Percentiles rank a stretch among this genome's conserved stretches.
Conservation (phyloP, 37 sponge, comb jelly and placozoan species). For the Cliona cf. orientalis region DNA sequence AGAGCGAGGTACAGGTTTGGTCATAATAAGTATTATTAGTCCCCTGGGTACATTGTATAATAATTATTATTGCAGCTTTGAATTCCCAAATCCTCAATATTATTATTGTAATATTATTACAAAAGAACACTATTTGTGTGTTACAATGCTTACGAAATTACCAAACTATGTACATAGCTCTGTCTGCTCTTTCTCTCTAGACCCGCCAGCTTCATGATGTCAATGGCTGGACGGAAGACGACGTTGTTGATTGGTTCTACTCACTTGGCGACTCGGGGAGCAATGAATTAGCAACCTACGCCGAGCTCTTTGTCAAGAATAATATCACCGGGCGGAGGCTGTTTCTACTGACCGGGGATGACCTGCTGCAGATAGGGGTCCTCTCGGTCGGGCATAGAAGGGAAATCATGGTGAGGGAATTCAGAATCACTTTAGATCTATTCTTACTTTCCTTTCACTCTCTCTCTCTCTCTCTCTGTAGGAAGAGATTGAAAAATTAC, state of each 20-base stretch:
- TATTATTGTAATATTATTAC: too few species aligned
- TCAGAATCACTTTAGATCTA: too few species aligned
- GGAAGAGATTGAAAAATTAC: conserved; percentile 55
- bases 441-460: background rate
- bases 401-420: conserved; percentile 69
- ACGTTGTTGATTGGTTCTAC: conserved; percentile 77
- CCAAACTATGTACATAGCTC: background rate
- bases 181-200: background rate
- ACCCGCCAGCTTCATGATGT: conserved; percentile 40
- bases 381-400: conserved; percentile 76
- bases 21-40: too few species aligned
- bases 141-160: too few species aligned
- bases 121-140: too few species aligned
- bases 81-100: too few species aligned
- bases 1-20: too few species aligned
- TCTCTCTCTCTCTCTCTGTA: conserved; percentile 2
- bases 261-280: background rate
- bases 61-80: too few species aligned
- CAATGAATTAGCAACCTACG: conserved; percentile 42
- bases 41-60: too few species aligned
- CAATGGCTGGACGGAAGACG: conserved; percentile 73
- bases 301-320: conserved; percentile 72
- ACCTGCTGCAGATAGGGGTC: conserved; percentile 79
- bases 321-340: conserved; percentile 74
- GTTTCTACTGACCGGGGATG: conserved; percentile 71